Conservation (phyloP, 2,888 invertebrate species). For the Eristalis intricaria region DNA sequence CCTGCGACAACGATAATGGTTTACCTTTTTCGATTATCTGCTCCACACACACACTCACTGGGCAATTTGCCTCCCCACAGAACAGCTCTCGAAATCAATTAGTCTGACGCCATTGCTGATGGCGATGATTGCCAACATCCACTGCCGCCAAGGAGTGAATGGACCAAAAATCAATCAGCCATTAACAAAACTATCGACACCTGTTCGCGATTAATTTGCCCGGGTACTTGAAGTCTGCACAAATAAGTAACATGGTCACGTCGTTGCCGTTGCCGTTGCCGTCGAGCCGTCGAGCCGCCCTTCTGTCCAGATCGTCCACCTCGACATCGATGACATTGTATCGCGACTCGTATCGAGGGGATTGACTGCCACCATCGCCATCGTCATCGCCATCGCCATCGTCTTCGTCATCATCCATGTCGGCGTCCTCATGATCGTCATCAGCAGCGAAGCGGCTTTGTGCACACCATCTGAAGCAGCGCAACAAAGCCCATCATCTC, state of each 20-base stretch:
- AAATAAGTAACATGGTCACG: conserved; percentile 46
- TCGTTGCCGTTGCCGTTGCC: not conserved
- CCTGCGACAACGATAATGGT: conserved; percentile 5
- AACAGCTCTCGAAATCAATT: conserved; percentile 64
- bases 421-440: not conserved
- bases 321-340: conserved; percentile 38
- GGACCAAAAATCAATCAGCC: conserved; percentile 69
- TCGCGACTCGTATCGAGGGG: conserved; percentile 5
- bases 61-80: conserved; percentile 46
- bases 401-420: conserved; percentile 5
- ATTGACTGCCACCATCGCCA: conserved; percentile 13
- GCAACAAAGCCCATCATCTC: conserved; percentile 53
- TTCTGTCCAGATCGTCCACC: not conserved
- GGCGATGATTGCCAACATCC: conserved; percentile 53
- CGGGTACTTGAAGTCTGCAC: conserved; percentile 42
- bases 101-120: conserved; percentile 67
- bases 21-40: conserved; percentile 45
- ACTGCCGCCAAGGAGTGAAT: conserved; percentile 38
- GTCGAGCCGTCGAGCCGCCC: no score
- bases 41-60: conserved; percentile 21
- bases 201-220: conserved; percentile 74
- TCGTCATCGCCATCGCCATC: not conserved
- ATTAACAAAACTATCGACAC: conserved; percentile 75
- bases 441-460: conserved; percentile 2
- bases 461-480: conserved; percentile 2